Conservation (phyloP, 2,888 invertebrate species). For the Leptogaster cylindrica region DNA sequence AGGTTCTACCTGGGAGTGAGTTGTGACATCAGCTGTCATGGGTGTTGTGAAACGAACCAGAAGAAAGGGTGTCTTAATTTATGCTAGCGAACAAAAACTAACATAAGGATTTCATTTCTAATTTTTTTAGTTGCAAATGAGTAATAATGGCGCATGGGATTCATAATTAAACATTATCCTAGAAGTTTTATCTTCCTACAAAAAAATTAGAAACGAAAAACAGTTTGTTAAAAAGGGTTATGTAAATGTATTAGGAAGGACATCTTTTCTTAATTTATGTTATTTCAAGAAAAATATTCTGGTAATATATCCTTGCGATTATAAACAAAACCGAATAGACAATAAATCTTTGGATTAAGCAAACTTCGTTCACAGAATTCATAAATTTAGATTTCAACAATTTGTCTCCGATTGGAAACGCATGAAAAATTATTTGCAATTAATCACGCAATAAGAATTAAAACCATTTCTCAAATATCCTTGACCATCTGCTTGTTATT, state of each 20-base stretch:
- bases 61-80: conserved; percentile 24
- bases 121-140: conserved; percentile 5
- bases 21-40: conserved; percentile 34
- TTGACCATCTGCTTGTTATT: no score
- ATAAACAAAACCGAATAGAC: no score
- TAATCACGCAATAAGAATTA: no score
- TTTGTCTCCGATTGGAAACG: no score
- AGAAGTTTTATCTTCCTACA: neutral
- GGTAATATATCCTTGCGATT: no score
- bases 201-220: neutral
- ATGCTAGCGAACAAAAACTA: conserved; percentile 13
- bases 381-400: no score
- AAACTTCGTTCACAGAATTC: no score
- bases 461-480: no score
- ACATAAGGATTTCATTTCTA: conserved; percentile 2
- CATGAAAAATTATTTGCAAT: no score
- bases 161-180: conserved; percentile 4
- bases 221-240: neutral
- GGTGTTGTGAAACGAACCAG: conserved; percentile 19
- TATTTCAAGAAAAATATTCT: no score
- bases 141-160: conserved; percentile 30
- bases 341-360: no score
- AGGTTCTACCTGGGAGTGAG: conserved; percentile 15
- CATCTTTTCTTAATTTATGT: no score
- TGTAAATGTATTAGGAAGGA: neutral